phyloP scores from a whole-genome alignment of 2,888 invertebrate species.

The Drosophila pseudotakahashii region DNA sequence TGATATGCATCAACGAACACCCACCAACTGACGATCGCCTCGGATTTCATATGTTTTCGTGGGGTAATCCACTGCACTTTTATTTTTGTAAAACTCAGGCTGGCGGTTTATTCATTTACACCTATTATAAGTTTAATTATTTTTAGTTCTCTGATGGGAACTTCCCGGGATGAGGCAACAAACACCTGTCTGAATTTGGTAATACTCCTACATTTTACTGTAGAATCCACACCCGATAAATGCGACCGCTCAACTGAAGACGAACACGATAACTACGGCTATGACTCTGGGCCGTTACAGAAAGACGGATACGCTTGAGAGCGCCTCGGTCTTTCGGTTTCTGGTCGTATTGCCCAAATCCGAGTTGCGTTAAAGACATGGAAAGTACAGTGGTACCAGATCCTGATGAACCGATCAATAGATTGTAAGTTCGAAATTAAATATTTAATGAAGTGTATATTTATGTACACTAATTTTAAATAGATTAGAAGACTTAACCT shows the following conservation, averaged over 20 bases:
- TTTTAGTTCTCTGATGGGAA: neutral
- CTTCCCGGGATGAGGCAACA: slow-evolving; percentile 9
- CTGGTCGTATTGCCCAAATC: slow-evolving; percentile 46
- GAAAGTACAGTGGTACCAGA: slow-evolving; percentile 26
- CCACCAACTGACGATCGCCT: slow-evolving; percentile 25
- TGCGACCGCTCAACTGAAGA: slow-evolving; percentile 73
- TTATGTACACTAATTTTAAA: too few relatives aligned
- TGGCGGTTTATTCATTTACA: neutral
- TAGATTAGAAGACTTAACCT: too few relatives aligned
- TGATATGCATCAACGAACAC: slow-evolving; percentile 68
- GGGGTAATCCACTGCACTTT: slow-evolving; percentile 17
- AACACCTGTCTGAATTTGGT: slow-evolving; percentile 15
- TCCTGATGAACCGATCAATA: neutral
- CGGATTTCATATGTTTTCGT: slow-evolving; percentile 33
- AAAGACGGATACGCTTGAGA: slow-evolving; percentile 77
- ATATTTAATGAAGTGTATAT: too few relatives aligned
- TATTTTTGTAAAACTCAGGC: neutral
- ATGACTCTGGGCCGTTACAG: slow-evolving; percentile 67
- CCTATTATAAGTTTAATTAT: neutral
- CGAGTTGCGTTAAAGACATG: slow-evolving; percentile 43
- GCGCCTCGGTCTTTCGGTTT: slow-evolving; percentile 55
- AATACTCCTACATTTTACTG: slow-evolving; percentile 8
- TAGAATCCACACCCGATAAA: slow-evolving; percentile 54
- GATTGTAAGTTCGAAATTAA: too few relatives aligned
- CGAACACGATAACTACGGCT: slow-evolving; percentile 41